These are phyloP conservation scores for Oeneis ivallda DNA, from an alignment of 2,888 invertebrate genomes.

Conservation along the genomic window DNA sequence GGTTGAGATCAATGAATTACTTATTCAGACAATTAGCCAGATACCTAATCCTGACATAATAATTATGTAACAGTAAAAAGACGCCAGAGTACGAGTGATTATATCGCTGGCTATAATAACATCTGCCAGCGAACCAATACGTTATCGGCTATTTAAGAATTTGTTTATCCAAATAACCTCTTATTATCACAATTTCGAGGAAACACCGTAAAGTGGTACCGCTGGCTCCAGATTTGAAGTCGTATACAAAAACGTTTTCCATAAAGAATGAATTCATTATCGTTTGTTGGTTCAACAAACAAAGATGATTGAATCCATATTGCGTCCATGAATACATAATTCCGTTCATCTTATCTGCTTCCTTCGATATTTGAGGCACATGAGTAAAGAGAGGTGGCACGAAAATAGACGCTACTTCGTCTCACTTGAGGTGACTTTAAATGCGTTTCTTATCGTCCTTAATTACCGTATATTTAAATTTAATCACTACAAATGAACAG, in stretches of 20 bases:
- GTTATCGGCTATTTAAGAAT: not conserved
- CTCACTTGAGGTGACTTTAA: constrained; percentile 18
- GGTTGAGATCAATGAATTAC: too few species aligned
- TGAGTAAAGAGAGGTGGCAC: constrained; percentile 37
- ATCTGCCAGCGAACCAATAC: not conserved
- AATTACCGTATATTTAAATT: constrained; percentile 3
- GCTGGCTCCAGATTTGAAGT: not conserved
- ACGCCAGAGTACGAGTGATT: not conserved
- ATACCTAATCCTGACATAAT: too few species aligned
- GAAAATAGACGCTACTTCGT: constrained; percentile 23
- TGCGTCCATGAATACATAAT: constrained; percentile 32
- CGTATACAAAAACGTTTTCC: not conserved
- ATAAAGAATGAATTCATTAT: constrained; percentile 17
- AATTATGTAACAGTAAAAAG: not conserved
- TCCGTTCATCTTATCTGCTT: constrained; percentile 39
- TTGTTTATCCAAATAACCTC: not conserved
- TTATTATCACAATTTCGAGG: not conserved
- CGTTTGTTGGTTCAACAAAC: constrained; percentile 25
- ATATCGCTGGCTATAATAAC: not conserved
- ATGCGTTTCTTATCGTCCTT: constrained; percentile 11
- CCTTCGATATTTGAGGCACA: too few species aligned
- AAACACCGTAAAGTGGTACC: not conserved
- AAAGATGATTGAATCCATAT: constrained; percentile 33
- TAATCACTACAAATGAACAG: not conserved
- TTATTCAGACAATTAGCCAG: too few species aligned